phyloP scores from a whole-genome alignment of 2,113 vertebrate species.

The Potamarius usumacintae region DNA sequence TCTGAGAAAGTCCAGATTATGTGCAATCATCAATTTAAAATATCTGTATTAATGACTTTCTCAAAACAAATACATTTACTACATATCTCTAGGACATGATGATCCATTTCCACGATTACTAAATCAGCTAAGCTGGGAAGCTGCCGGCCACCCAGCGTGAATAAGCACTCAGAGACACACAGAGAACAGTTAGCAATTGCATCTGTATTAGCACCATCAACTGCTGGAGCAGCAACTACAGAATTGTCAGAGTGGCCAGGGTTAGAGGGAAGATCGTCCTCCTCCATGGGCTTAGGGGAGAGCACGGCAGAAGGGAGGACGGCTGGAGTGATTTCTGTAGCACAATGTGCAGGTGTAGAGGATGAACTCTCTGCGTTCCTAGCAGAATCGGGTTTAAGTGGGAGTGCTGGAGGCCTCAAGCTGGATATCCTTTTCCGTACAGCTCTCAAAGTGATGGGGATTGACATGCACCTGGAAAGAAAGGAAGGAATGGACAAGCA shows the following conservation, averaged over 20 bases:
- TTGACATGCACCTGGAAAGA: conserved; percentile 76
- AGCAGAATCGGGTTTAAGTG: neutral
- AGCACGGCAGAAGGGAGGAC: neutral
- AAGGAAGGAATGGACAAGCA: neutral
- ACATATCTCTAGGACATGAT: neutral
- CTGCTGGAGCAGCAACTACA: conserved; percentile 50
- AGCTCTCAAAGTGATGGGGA: conserved; percentile 77
- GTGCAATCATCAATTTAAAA: neutral
- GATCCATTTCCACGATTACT: neutral
- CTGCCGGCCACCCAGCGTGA: conserved; percentile 51
- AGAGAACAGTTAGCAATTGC: conserved; percentile 44
- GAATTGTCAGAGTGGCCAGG: conserved; percentile 49
- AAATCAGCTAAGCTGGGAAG: conserved; percentile 52
- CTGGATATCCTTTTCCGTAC: conserved; percentile 65
- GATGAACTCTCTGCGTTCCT: neutral
- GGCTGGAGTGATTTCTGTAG: neutral
- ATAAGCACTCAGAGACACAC: conserved; percentile 40
- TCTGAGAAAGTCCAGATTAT: neutral
- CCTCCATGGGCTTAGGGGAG: conserved; percentile 49
- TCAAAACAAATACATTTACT: conserved; percentile 1
- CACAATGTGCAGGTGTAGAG: neutral
- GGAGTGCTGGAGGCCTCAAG: conserved; percentile 1
- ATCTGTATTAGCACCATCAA: conserved; percentile 56
- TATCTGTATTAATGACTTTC: conserved; percentile 4
- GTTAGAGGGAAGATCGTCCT: conserved; percentile 34